These are phyloP conservation scores for Synanthedon andrenaeformis DNA, from an alignment of 2,888 invertebrate genomes.

Conservation along the genomic window DNA sequence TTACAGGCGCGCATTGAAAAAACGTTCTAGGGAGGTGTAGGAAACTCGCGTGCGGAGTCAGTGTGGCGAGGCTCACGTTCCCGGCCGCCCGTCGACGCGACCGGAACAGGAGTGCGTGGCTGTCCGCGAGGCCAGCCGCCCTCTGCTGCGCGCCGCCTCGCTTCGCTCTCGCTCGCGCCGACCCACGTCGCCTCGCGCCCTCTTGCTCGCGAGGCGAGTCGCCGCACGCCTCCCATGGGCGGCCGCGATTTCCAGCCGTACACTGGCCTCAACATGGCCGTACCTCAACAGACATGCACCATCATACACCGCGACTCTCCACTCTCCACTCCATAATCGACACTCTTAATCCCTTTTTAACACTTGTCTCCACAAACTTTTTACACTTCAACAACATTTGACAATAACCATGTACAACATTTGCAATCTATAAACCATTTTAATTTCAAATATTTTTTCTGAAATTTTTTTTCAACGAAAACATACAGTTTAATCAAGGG, in stretches of 20 bases:
- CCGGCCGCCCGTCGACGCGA: slow-evolving; percentile 69
- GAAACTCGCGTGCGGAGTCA: slow-evolving; percentile 48
- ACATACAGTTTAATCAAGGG: too few species aligned
- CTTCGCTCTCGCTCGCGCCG: slow-evolving; percentile 42
- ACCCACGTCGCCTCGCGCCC: slow-evolving; percentile 21
- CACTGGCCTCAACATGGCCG: slow-evolving; percentile 62
- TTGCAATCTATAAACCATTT: too few species aligned
- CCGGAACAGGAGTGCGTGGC: slow-evolving; percentile 68
- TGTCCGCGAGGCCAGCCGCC: slow-evolving; percentile 62
- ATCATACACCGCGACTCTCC: slow-evolving; percentile 10
- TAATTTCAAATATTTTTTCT: too few species aligned
- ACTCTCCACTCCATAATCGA: background rate
- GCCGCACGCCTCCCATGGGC: slow-evolving; percentile 68
- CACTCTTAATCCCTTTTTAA: too few species aligned
- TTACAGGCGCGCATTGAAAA: slow-evolving; percentile 61
- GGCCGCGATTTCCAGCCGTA: slow-evolving; percentile 66
- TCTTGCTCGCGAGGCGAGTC: slow-evolving; percentile 42
- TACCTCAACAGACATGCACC: slow-evolving; percentile 36
- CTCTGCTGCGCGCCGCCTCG: slow-evolving; percentile 73
- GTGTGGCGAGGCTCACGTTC: slow-evolving; percentile 62
- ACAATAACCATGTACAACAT: too few species aligned
- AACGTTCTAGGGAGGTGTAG: slow-evolving; percentile 55
- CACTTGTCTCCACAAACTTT: too few species aligned
- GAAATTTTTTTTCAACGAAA: too few species aligned
- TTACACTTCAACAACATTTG: too few species aligned